Conservation (phyloP, 37 sponge, comb jelly and placozoan genomes). For the Crambe crambe region DNA sequence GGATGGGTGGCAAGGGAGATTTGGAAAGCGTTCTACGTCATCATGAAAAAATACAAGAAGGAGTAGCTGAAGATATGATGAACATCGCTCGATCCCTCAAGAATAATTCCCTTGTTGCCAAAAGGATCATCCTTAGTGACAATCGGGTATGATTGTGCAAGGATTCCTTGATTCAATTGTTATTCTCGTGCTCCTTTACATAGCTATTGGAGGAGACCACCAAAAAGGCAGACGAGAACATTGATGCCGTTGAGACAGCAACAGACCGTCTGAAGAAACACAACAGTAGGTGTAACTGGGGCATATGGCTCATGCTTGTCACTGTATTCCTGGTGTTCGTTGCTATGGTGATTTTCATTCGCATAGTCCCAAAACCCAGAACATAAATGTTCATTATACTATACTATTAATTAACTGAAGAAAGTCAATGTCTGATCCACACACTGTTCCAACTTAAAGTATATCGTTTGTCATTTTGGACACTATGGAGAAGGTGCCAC, state of each 20-base stretch:
- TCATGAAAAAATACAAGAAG: slow-evolving; percentile 74
- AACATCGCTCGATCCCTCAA: slow-evolving; percentile 56
- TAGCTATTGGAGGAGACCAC: slow-evolving; percentile 48
- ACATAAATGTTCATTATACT: too few species aligned
- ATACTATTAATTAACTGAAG: too few species aligned
- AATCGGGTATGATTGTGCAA: slow-evolving; percentile 35
- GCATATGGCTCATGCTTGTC: slow-evolving; percentile 59
- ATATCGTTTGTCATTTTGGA: too few species aligned
- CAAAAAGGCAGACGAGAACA: slow-evolving; percentile 61
- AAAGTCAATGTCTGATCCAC: too few species aligned
- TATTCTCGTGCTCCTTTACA: background rate
- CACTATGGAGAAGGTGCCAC: too few species aligned
- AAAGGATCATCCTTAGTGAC: slow-evolving; percentile 67
- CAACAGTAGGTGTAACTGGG: slow-evolving; percentile 57
- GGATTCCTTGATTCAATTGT: background rate
- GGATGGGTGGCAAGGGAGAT: background rate
- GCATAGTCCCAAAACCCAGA: slow-evolving; percentile 65
- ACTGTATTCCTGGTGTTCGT: slow-evolving; percentile 67
- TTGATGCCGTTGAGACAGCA: slow-evolving; percentile 39
- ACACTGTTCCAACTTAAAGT: too few species aligned
- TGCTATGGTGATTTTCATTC: slow-evolving; percentile 77
- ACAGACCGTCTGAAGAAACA: slow-evolving; percentile 57
- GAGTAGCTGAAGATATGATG: slow-evolving; percentile 88
- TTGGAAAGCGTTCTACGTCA: slow-evolving; percentile 29
- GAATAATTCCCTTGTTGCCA: slow-evolving; percentile 44